Percentiles rank a stretch among this genome's conserved stretches.
Conservation (phyloP, 2,113 vertebrate species). For the Acrocephalus kingi region DNA sequence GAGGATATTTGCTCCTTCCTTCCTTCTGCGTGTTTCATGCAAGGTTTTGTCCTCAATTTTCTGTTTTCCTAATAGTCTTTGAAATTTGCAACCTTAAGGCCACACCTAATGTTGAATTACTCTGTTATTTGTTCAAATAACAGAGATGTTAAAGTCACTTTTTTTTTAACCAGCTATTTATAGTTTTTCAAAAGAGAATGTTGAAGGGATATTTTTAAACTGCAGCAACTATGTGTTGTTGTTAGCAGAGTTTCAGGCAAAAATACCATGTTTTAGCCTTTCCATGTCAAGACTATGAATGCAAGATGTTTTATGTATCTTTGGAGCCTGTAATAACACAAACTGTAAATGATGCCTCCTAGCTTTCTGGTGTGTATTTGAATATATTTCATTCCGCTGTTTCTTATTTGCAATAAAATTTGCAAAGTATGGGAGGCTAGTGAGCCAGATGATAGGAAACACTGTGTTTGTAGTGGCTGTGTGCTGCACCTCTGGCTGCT, state of each 20-base stretch:
- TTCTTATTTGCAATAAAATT: background rate
- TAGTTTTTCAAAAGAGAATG: background rate
- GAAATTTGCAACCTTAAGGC: background rate
- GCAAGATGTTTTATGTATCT: background rate
- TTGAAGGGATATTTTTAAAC: constrained; percentile 27
- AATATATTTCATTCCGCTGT: background rate
- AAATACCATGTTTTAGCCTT: background rate
- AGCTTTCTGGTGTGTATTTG: background rate
- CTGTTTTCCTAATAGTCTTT: background rate
- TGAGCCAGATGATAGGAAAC: background rate
- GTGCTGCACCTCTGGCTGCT: background rate
- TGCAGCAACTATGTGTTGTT: background rate
- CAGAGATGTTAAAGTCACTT: background rate
- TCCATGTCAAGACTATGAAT: background rate
- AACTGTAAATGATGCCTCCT: background rate
- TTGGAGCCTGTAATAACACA: background rate
- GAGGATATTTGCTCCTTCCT: background rate
- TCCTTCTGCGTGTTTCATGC: background rate
- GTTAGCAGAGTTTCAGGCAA: constrained; percentile 1
- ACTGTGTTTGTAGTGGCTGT: background rate
- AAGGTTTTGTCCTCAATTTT: background rate
- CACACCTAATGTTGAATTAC: background rate
- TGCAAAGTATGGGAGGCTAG: background rate
- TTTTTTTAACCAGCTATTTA: background rate
- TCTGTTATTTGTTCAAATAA: constrained; percentile 14